Evolutionary conservation across 2,888 invertebrate genomes (phyloP), one percentile per base, ranked within the genome.

Genomic region (Pyrrhosoma nymphula): DNA sequence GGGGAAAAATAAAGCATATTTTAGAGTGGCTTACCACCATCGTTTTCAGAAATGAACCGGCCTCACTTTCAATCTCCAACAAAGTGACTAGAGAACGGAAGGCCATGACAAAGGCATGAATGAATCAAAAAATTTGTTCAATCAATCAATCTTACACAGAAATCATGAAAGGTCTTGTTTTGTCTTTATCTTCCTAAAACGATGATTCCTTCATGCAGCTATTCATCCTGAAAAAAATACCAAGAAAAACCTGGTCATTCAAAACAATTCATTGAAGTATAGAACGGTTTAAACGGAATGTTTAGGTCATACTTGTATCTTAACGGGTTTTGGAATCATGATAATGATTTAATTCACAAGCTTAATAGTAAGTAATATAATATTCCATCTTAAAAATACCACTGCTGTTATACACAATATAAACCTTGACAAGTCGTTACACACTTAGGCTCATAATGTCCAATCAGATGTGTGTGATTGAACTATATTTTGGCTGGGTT

Each of bases 51-150:
- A 93, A 93, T 63, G 35, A 93, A 69, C 93, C 35, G 93, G 93
- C 93, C 93, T 93, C n/a, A n/a, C 93, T 69, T 69, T 69, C 69
- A 47, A 93, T 93, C 93, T 93, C 93, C 47, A 89, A 89, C 88
- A 89, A 56, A 89, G n/a, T 93, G 93, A 93, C 93, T 93, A 93
- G 93, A 93, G 63, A 93, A 75, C 47, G n/a, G 93, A 93, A 93
- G 93, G 93, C 93, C 93, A 93, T 93, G n/a, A 93, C 20, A 47
- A 93, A 93, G 93, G 93, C 93, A 93, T 93, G 63, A 89, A 23
- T 89, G 39, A 89, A 89, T 89, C 55, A 89, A 26, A 75, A 91
- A 69, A 82, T 35, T n/a, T 93, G 93, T 35, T 93, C 69, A 75
- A 93, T 93, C 93, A 75, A 93, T 93, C 93, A 63, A 93, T 93